phyloP scores from a whole-genome alignment of 2,888 invertebrate species.

The Drosophila buzzatii region DNA sequence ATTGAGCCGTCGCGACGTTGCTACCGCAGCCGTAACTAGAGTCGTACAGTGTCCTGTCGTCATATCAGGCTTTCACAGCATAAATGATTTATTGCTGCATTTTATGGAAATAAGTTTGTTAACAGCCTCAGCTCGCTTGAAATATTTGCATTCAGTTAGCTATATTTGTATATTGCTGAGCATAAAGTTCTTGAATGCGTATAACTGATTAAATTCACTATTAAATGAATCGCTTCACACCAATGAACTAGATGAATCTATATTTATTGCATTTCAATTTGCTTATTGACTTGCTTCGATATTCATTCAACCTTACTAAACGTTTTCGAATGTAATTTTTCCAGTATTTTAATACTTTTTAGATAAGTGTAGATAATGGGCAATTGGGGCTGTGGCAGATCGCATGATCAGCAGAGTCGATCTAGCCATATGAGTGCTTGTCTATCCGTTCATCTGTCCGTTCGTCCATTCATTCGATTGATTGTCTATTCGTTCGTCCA shows the following conservation, averaged over 20 bases:
- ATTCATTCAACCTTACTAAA: background rate
- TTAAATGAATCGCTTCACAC: background rate
- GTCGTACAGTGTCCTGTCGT: background rate
- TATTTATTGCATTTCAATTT: background rate
- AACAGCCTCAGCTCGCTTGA: background rate
- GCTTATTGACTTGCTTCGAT: background rate
- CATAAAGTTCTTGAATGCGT: background rate
- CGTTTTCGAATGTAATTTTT: background rate
- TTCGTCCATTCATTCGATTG: too few relatives aligned
- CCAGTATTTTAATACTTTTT: background rate
- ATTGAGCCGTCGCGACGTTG: background rate
- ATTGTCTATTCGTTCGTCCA: too few relatives aligned
- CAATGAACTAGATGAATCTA: background rate
- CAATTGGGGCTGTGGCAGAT: too few relatives aligned
- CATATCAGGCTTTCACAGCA: background rate
- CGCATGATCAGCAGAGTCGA: too few relatives aligned
- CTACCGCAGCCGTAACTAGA: conserved; percentile 1
- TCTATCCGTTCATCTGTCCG: too few relatives aligned
- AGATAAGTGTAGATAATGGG: background rate
- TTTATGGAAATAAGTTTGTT: conserved; percentile 9
- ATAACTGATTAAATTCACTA: background rate
- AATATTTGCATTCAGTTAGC: background rate
- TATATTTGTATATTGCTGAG: background rate
- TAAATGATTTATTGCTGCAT: conserved; percentile 4
- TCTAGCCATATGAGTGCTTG: too few relatives aligned